Base-by-base conservation (phyloP, 2,888 invertebrate species). In the Pyrocoelia pectoralis region DNA sequence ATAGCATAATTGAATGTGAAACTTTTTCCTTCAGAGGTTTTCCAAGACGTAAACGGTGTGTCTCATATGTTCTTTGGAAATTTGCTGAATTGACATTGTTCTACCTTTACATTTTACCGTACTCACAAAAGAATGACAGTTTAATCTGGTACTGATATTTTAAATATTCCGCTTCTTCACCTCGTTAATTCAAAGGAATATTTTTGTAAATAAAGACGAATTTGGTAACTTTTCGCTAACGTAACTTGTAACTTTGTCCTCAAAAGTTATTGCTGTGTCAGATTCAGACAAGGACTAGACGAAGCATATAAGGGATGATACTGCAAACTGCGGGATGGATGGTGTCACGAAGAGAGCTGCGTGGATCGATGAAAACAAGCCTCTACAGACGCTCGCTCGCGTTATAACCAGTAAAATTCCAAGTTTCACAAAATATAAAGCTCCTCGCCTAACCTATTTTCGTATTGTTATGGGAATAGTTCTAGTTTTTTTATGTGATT, bases 311-410 rank as follows among this genome's bases (percentile, higher is more conserved):
- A 41, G 56, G 38, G 33, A 29, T 24, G 53, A 24, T 50, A 41
- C 52, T 62, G 62, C 51, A 57, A 62, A 59, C 58, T 51, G 63
- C 54, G 64, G 29, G 65, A 66, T 61, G 24, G n/a, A 3, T 24
- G 65, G 64, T 69, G 68, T 68, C 63, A 69, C 65, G 68, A 65
- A 67, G 24, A 24, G 69, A 66, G 66, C 54, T 12, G 33, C 51
- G 48, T 56, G 66, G 70, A 70, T 70, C 70, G 70, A 70, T 70
- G 70, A 70, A 63, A 70, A 69, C 70, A 66, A 46, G 67, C 69
- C 69, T 67, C 69, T 14, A 48, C 53, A 67, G 68, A 69, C 70
- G 68, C 64, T 65, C 61, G 66, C 66, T 24, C 6, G 24, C 24
- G n/a, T 68, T 46, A 46, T 46, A 68, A 68, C 60, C 65, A 56